Conservation (phyloP, 2,888 invertebrate species). For the Ichneumon xanthorius region DNA sequence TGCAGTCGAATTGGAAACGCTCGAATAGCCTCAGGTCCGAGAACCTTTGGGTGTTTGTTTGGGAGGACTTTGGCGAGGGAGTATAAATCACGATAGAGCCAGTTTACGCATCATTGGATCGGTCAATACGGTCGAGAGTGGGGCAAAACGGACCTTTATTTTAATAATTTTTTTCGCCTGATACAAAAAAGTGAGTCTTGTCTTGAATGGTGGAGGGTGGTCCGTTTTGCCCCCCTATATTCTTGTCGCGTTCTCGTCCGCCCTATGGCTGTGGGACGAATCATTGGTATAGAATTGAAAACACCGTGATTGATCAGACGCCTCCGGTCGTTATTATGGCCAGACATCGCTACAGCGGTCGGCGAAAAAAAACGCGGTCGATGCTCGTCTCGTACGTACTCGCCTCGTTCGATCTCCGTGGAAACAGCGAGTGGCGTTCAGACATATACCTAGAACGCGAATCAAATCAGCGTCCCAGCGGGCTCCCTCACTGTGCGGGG, state of each 20-base stretch:
- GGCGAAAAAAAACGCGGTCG: conserved; percentile 25
- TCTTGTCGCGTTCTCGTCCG: no score
- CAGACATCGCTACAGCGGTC: background rate
- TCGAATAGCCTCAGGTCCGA: no score
- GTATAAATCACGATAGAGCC: background rate
- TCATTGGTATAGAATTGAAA: no score
- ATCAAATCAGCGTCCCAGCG: conserved; percentile 38
- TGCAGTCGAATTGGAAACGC: no score
- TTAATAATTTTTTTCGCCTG: background rate
- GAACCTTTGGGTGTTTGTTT: no score
- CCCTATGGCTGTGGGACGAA: no score
- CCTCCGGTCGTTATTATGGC: no score
- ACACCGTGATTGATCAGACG: no score
- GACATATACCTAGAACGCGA: conserved; percentile 40
- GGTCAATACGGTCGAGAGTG: background rate
- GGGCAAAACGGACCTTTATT: background rate
- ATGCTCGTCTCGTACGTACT: conserved; percentile 27
- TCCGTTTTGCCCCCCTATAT: no score
- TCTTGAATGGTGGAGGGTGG: no score
- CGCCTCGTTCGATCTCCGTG: conserved; percentile 40
- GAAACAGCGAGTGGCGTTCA: conserved; percentile 52
- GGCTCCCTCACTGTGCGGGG: conserved; percentile 6
- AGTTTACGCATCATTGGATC: conserved; percentile 4
- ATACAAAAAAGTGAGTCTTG: no score
- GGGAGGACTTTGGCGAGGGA: no score